A percentile compares a stretch with the other conserved stretches of the same genome.
Conservation (phyloP, 2,113 vertebrate species). For the Zootoca vivipara region DNA sequence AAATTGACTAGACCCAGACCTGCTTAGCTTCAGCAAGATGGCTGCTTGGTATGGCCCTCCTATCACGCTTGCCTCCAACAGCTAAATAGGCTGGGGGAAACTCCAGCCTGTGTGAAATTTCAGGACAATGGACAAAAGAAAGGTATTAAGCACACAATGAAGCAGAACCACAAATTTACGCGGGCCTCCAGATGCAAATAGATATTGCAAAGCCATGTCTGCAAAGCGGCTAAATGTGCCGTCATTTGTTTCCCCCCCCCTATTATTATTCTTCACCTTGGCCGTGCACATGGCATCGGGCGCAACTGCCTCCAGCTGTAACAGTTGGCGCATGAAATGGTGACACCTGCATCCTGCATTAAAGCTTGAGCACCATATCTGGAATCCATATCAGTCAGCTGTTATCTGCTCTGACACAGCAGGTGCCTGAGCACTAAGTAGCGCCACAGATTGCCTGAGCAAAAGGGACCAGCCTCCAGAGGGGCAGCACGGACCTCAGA, state of each 20-base stretch:
- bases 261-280: constrained; percentile 21
- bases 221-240: not conserved
- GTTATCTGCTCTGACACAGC: constrained; percentile 35
- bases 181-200: not conserved
- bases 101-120: not conserved
- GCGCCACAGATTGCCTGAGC: constrained; percentile 39
- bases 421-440: not conserved
- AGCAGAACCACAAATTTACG: not conserved
- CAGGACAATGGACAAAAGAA: not conserved
- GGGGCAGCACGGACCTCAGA: constrained; percentile 21
- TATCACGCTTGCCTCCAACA: not conserved
- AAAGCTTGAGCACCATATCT: constrained; percentile 20
- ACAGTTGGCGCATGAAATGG: not conserved
- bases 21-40: not conserved
- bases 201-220: not conserved
- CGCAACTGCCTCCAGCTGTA: not conserved
- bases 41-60: not conserved
- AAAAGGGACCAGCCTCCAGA: constrained; percentile 50
- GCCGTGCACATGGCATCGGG: constrained; percentile 5
- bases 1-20: not conserved
- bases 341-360: not conserved
- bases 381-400: constrained; percentile 39
- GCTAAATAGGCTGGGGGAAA: not conserved
- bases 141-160: not conserved
- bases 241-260: not conserved